Base-by-base conservation (phyloP, 2,888 invertebrate species). In the Danaus chrysippus region DNA sequence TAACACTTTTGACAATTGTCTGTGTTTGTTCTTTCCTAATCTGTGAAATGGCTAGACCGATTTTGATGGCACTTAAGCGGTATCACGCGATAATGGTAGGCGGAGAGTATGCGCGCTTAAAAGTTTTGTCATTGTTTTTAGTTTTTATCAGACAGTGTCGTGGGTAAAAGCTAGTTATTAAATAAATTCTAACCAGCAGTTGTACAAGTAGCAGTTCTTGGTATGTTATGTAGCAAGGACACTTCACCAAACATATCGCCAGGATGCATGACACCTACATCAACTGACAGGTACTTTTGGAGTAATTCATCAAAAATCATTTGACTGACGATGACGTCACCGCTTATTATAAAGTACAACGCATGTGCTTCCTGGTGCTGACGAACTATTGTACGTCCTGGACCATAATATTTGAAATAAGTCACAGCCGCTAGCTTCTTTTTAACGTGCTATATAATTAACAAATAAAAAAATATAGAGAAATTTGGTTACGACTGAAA, bases 231-330 rank as follows among this genome's bases (percentile, higher is more conserved):
- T 58, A 94, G 76, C 46, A 94, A 77, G 0, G 94, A 93, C 12
- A 94, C 92, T 79, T 94, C 94, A 0, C 94, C 95, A 70, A 94
- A 94, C 88, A 93, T 92, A 59, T 92, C 93, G 0, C 94, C 94
- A 0, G 91, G 68, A 23, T 87, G 87, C 81, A 94, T 87, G 0
- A 75, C 75, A 6, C 92, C 92, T 10, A 49, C 49, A 13, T 92
- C 91, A 15, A 87, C 80, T 0, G 87, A 87, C 0, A 90, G 74
- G 54, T 82, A 71, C 71, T 88, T 78, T 13, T 92, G 84, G 1
- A 92, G 73, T 23, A 92, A 73, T 59, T 89, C 88, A 68, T 94
- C 93, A 62, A 76, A 92, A 1, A 87, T 74, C 71, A 84, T 78
- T 62, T 91, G 92, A 54, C 91, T 91, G 61, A 93, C 87, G 9